Conservation (phyloP, 2,888 invertebrate species). For the Xylocampa areola region DNA sequence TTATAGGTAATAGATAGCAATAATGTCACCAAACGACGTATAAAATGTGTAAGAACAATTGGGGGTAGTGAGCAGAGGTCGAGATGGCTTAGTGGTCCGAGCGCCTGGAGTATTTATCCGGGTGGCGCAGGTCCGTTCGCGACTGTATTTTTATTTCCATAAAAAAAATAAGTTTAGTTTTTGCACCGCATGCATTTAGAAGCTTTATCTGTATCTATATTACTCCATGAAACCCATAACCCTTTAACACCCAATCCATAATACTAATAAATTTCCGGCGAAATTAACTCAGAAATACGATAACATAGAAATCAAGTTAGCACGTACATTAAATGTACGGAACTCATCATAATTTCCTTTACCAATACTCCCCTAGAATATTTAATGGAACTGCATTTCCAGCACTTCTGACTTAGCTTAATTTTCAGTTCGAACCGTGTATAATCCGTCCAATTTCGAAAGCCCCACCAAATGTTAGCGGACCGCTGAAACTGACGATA, state of each 20-base stretch:
- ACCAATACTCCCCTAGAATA: slow-evolving; percentile 58
- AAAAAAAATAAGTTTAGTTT: too few species aligned
- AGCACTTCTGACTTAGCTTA: slow-evolving; percentile 53
- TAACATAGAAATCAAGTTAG: slow-evolving; percentile 44
- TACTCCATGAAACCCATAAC: not conserved
- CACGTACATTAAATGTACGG: slow-evolving; percentile 26
- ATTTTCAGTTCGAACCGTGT: slow-evolving; percentile 56
- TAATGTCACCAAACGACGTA: too few species aligned
- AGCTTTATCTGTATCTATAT: too few species aligned
- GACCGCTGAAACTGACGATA: slow-evolving; percentile 16
- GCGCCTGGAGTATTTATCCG: too few species aligned
- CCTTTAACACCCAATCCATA: not conserved
- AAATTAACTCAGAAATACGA: slow-evolving; percentile 21
- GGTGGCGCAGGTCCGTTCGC: too few species aligned
- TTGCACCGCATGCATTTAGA: too few species aligned
- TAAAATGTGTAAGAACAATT: too few species aligned
- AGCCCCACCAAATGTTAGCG: not conserved
- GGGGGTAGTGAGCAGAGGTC: too few species aligned
- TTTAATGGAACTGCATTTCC: slow-evolving; percentile 60
- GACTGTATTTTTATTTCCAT: too few species aligned
- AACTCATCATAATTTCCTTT: slow-evolving; percentile 50
- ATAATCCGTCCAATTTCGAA: slow-evolving; percentile 35
- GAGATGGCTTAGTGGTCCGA: too few species aligned
- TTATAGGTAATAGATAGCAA: too few species aligned
- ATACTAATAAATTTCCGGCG: slow-evolving; percentile 2